phyloP scores from a whole-genome alignment of 2,888 invertebrate genomes.

The Spodoptera picta region DNA sequence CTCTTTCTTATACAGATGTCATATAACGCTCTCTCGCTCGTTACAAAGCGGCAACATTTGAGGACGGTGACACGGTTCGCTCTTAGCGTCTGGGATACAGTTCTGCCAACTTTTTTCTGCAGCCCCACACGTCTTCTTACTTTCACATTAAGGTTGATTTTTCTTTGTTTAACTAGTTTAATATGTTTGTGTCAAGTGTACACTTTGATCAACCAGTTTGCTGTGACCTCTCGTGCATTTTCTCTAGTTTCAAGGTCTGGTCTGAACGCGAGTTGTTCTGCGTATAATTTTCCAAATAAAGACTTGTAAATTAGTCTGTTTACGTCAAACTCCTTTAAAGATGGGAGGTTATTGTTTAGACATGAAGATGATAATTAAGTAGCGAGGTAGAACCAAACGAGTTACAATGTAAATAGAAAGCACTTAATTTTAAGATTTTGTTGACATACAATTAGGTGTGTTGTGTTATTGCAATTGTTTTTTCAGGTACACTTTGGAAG shows the following conservation, averaged over 20 bases:
- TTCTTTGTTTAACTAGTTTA: conserved; percentile 2
- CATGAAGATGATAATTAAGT: too few species aligned
- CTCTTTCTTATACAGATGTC: conserved; percentile 42
- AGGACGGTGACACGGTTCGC: conserved; percentile 76
- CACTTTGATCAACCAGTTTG: conserved; percentile 69
- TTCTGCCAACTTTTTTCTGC: conserved; percentile 51
- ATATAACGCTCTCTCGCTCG: conserved; percentile 61
- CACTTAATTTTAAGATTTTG: too few species aligned
- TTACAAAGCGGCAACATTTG: conserved; percentile 68
- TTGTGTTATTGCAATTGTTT: too few species aligned
- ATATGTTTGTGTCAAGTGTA: conserved; percentile 64
- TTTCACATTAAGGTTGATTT: conserved; percentile 16
- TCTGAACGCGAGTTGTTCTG: conserved; percentile 62
- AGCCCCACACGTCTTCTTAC: conserved; percentile 5
- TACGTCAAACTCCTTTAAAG: conserved; percentile 51
- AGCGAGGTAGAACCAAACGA: too few species aligned
- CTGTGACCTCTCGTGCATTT: conserved; percentile 70
- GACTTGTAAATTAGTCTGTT: conserved; percentile 66
- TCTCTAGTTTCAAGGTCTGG: conserved; percentile 75
- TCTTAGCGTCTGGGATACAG: conserved; percentile 69
- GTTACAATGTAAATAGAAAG: too few species aligned
- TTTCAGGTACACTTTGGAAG: too few species aligned
- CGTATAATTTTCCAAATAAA: conserved; percentile 67
- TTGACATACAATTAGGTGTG: too few species aligned
- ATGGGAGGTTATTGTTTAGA: conserved; percentile 7